phyloP scores from a whole-genome alignment of 2,797 vertebrate genomes.

The Pseudomugil gertrudae region DNA sequence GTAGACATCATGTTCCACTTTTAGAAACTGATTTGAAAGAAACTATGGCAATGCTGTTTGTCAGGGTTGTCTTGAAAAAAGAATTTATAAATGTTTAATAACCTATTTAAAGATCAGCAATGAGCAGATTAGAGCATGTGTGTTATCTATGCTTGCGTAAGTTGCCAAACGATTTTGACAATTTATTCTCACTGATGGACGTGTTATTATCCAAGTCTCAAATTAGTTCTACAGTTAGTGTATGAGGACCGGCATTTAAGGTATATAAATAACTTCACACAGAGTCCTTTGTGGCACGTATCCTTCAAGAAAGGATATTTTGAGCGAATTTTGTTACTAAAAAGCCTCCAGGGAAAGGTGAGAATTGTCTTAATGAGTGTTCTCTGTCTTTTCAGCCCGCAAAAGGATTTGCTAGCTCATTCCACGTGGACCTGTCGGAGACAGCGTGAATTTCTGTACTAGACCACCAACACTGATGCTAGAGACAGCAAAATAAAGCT shows the following conservation, averaged over 20 bases:
- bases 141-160: constrained; percentile 66
- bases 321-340: constrained; percentile 52
- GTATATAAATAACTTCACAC: constrained; percentile 68
- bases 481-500: constrained; percentile 63
- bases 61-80: constrained; percentile 64
- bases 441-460: constrained; percentile 94
- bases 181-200: constrained; percentile 64
- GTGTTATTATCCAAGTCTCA: constrained; percentile 59
- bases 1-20: constrained; percentile 48
- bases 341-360: constrained; percentile 55
- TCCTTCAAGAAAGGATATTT: constrained; percentile 65
- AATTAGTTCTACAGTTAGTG: constrained; percentile 59
- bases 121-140: constrained; percentile 74
- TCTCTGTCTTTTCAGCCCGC: constrained; percentile 90
- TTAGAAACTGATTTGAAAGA: constrained; percentile 57
- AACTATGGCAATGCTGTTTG: constrained; percentile 49
- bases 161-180: constrained; percentile 49
- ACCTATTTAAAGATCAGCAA: constrained; percentile 75
- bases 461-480: constrained; percentile 79
- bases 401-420: constrained; percentile 99
- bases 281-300: constrained; percentile 63
- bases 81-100: constrained; percentile 70
- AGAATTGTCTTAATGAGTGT: constrained; percentile 71
- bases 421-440: constrained; percentile 95
- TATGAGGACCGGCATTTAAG: constrained; percentile 34